phyloP scores from a whole-genome alignment of 2,113 vertebrate species.

The Hylia prasina region DNA sequence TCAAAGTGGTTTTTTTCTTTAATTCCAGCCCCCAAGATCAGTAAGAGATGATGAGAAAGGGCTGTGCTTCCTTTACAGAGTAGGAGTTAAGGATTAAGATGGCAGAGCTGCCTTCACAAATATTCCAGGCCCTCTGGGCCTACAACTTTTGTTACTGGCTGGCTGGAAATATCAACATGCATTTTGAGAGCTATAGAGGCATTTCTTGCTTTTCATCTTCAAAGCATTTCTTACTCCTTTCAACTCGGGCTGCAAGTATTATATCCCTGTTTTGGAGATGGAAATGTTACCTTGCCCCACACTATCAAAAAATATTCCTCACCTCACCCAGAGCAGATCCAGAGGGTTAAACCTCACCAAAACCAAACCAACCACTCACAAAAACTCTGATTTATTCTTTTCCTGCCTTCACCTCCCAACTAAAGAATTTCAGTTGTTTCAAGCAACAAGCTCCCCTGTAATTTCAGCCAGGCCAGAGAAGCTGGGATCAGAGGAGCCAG shows the following conservation, averaged over 20 bases:
- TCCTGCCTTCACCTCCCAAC: not conserved
- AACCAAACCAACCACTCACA: not conserved
- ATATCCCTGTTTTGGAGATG: not conserved
- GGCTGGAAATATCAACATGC: not conserved
- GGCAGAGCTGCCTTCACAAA: constrained; percentile 6
- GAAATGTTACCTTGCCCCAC: not conserved
- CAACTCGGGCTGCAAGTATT: not conserved
- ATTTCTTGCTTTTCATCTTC: constrained; percentile 49
- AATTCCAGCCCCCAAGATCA: not conserved
- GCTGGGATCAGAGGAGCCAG: not conserved
- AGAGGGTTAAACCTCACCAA: not conserved
- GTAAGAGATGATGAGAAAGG: not conserved
- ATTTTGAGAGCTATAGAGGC: not conserved
- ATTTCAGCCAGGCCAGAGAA: not conserved
- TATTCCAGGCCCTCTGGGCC: not conserved
- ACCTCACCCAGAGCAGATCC: not conserved
- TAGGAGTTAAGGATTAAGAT: not conserved
- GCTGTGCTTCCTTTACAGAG: not conserved
- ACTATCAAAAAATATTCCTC: not conserved
- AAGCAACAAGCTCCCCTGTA: not conserved
- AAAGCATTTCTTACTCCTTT: constrained; percentile 31
- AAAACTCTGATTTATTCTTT: not conserved
- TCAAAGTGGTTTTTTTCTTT: not conserved
- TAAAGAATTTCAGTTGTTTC: not conserved
- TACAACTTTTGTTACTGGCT: constrained; percentile 4